These are phyloP conservation scores for Nemurella pictetii DNA, from an alignment of 2,888 invertebrate species.

Conservation along the genomic window DNA sequence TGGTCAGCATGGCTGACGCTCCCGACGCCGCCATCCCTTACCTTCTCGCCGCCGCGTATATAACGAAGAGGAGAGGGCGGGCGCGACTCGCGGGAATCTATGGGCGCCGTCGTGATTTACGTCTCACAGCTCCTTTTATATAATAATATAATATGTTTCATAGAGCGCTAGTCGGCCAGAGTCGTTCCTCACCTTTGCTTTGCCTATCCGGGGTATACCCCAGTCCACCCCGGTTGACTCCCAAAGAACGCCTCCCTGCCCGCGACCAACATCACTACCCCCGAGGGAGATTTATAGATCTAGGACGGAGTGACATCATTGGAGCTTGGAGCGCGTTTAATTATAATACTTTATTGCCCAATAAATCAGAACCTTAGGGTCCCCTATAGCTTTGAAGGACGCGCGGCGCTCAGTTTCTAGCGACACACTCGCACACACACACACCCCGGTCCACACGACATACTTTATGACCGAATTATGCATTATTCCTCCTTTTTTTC, in stretches of 20 bases:
- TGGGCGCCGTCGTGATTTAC: conserved; percentile 33
- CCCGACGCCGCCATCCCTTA: no score
- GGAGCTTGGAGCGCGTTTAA: conserved; percentile 65
- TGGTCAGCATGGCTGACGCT: conserved; percentile 22
- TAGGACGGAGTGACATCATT: conserved; percentile 55
- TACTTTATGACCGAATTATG: conserved; percentile 73
- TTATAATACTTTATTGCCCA: conserved; percentile 80
- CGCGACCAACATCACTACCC: conserved; percentile 34
- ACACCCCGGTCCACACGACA: conserved; percentile 51
- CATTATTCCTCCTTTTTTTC: conserved; percentile 42
- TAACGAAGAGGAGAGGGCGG: conserved; percentile 14
- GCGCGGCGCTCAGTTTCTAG: conserved; percentile 67
- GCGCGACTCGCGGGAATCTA: conserved; percentile 7
- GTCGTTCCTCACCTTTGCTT: conserved; percentile 30
- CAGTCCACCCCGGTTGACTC: background rate
- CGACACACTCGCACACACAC: conserved; percentile 48
- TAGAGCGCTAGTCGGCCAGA: background rate
- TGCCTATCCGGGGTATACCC: conserved; percentile 22
- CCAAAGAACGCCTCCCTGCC: conserved; percentile 24
- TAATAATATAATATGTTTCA: conserved; percentile 31
- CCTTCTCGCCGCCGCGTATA: background rate
- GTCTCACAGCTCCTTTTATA: conserved; percentile 30
- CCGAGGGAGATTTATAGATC: conserved; percentile 52
- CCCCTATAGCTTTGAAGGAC: conserved; percentile 57
- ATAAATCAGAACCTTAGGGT: conserved; percentile 62